Conservation (phyloP, 1,140 invertebrate genomes). For the Drosophila rufa region DNA sequence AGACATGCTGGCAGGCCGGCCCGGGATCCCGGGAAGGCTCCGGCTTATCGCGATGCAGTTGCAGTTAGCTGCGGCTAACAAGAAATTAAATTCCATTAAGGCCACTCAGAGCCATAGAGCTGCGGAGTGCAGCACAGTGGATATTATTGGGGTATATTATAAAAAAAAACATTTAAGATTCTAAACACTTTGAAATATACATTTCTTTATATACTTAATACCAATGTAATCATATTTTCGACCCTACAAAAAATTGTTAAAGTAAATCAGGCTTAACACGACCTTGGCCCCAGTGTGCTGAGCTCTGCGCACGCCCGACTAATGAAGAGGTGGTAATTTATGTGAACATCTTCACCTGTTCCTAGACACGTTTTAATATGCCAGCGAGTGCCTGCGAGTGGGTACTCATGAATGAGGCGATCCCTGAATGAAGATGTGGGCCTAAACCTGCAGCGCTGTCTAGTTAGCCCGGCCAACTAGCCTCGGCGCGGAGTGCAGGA, state of each 20-base stretch:
- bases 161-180: neutral
- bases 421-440: conserved; percentile 67
- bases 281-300: conserved; percentile 46
- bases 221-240: neutral
- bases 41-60: conserved; percentile 71
- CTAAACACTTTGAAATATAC: neutral
- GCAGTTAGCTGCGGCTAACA: conserved; percentile 77
- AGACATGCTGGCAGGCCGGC: conserved; percentile 57
- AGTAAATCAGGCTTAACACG: neutral
- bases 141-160: neutral
- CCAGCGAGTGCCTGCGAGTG: conserved; percentile 34
- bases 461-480: conserved; percentile 38
- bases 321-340: conserved; percentile 84
- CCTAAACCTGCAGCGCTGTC: conserved; percentile 53
- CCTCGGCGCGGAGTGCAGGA: conserved; percentile 66
- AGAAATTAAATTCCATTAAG: conserved; percentile 83
- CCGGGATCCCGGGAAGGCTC: conserved; percentile 11
- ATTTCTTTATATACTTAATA: neutral
- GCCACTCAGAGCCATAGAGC: conserved; percentile 47
- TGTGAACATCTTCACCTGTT: conserved; percentile 81
- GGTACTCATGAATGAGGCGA: conserved; percentile 62
- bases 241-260: too few relatives aligned
- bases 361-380: conserved; percentile 79
- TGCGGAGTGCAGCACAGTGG: conserved; percentile 27
- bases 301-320: conserved; percentile 42